Evolutionary conservation across 1,140 invertebrate genomes (phyloP).

Genomic region (Eurosta solidaginis): DNA sequence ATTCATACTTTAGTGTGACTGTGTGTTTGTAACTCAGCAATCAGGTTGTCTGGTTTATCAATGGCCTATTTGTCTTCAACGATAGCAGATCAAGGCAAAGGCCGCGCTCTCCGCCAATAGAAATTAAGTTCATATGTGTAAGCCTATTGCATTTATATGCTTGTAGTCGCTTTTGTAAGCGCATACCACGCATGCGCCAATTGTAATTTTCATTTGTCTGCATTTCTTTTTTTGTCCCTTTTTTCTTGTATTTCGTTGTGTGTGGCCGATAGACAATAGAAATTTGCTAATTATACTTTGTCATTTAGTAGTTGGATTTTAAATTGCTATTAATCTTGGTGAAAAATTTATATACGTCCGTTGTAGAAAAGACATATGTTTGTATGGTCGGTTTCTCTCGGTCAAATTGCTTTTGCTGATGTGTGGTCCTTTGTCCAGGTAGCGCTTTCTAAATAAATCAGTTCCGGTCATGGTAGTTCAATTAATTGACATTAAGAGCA

Average conservation of each 20-base stretch:
- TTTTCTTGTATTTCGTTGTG: background rate
- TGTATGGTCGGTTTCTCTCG: background rate
- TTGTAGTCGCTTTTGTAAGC: background rate
- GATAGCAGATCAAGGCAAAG: background rate
- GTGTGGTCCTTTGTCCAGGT: background rate
- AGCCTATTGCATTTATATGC: background rate
- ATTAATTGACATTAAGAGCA: no score
- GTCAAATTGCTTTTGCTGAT: background rate
- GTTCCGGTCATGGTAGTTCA: background rate
- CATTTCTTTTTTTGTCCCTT: background rate
- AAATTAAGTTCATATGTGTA: background rate
- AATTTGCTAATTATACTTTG: conserved; percentile 20
- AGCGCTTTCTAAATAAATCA: background rate
- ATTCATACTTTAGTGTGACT: no score
- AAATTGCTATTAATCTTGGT: background rate
- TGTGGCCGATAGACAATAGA: background rate
- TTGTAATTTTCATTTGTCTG: background rate
- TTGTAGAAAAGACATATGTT: no score
- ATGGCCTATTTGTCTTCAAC: background rate
- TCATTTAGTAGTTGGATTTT: background rate
- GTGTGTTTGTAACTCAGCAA: no score
- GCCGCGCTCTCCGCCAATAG: conserved; percentile 10
- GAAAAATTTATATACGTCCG: background rate
- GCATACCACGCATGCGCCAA: background rate
- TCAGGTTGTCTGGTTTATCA: no score